Evolutionary conservation across 2,797 vertebrate genomes (phyloP), one percentile per base, ranked within the genome.

Genomic region (Limosa lapponica): DNA sequence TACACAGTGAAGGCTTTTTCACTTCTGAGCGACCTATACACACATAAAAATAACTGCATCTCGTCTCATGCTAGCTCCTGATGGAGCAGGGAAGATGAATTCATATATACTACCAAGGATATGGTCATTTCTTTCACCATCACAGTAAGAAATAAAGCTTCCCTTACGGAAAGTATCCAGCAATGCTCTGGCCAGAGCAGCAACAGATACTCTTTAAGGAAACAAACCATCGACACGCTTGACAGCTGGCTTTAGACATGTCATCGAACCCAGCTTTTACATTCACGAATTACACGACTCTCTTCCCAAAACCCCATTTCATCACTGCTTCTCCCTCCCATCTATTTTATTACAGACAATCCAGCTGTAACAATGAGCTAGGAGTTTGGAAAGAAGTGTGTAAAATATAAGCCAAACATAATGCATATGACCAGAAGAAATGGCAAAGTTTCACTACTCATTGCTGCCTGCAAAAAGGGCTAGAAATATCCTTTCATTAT

Each of bases 91-190:
- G n/a, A 36, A 37, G 23, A n/a, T 27, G 22, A 44, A 25, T 30
- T 37, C 36, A 2, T 18, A 17, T 7, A 2, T 14, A 12, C 25
- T 23, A 25, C n/a, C 23, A 12, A 46, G 28, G 32, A 37, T 10
- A 24, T 0, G 2, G 51, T 30, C 16, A 24, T 6, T 24, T 71
- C 51, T 61, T 43, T 55, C 41, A 65, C 36, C 0, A 1, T 20
- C 28, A 19, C 59, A 36, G 52, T 6, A 44, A 36, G 41, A 62
- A 70, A 36, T 3, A 11, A 44, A 74, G 41, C 41, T 61, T 6
- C 20, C 18, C 27, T n/a, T 55, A 9, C 4, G 28, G 32, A 54
- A 71, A 72, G 32, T 3, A 27, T 13, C 62, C 36, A 51, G 69
- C 65, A 74, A 24, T 1, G 2, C 62, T 30, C 43, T 27, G 58